phyloP scores from a whole-genome alignment of 2,113 vertebrate species.

The Rhinichthys klamathensis region DNA sequence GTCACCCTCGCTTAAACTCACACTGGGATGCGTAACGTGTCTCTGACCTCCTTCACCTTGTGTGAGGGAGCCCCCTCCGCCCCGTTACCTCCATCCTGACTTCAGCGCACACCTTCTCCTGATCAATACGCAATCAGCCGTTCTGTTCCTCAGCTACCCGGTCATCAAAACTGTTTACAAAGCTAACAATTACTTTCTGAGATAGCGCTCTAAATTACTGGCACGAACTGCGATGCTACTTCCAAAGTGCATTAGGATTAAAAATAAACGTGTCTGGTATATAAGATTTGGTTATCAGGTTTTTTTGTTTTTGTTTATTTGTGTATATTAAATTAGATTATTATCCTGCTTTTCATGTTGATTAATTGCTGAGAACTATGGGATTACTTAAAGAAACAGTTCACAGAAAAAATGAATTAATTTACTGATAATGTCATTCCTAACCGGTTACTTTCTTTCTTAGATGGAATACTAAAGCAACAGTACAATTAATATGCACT shows the following conservation, averaged over 20 bases:
- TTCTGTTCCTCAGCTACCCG: conserved; percentile 63
- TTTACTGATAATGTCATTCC: background rate
- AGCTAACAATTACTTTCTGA: conserved; percentile 74
- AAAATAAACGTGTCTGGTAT: conserved; percentile 16
- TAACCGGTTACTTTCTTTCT: background rate
- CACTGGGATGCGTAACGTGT: conserved; percentile 14
- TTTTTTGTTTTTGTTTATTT: background rate
- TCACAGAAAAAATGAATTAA: background rate
- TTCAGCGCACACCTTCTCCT: conserved; percentile 62
- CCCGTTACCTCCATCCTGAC: conserved; percentile 2
- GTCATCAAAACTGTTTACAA: conserved; percentile 71
- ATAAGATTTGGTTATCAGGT: background rate
- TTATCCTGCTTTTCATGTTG: background rate
- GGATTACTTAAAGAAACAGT: background rate
- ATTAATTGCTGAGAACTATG: background rate
- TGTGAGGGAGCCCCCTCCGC: conserved; percentile 14
- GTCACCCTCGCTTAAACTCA: conserved; percentile 10
- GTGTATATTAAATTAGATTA: conserved; percentile 8
- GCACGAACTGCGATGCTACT: conserved; percentile 12
- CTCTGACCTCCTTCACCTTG: conserved; percentile 50
- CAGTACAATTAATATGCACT: background rate
- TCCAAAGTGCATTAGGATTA: conserved; percentile 15
- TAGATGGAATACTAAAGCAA: background rate
- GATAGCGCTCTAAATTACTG: conserved; percentile 73
- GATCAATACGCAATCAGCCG: conserved; percentile 78